phyloP scores from a whole-genome alignment of 2,113 vertebrate genomes.

The Heliornis fulica region DNA sequence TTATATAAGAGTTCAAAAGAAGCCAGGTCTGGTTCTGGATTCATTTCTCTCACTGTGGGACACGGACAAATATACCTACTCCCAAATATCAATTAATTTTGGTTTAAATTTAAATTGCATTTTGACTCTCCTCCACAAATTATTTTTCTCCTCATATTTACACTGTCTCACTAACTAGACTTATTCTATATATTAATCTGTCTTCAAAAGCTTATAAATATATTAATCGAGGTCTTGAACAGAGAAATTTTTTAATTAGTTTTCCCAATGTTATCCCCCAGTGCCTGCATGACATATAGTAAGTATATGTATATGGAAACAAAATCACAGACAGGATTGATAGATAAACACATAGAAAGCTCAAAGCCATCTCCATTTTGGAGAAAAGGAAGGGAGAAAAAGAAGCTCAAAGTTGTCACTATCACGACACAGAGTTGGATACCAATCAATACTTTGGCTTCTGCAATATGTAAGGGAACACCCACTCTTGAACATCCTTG shows the following conservation, averaged over 20 bases:
- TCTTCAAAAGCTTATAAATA: neutral
- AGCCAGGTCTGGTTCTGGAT: neutral
- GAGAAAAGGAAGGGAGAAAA: neutral
- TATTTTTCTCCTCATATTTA: neutral
- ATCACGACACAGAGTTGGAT: neutral
- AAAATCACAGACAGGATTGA: neutral
- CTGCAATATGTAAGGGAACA: neutral
- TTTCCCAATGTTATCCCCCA: neutral
- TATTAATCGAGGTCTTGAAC: neutral
- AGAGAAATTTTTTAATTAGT: neutral
- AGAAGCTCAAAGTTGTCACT: neutral
- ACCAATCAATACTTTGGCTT: neutral
- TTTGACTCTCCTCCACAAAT: neutral
- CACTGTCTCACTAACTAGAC: neutral
- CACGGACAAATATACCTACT: neutral
- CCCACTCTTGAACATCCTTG: neutral
- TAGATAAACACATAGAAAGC: neutral
- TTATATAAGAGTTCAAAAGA: neutral
- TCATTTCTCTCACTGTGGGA: neutral
- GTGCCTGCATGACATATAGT: neutral
- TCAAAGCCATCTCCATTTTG: neutral
- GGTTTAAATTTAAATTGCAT: neutral
- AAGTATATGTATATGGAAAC: neutral
- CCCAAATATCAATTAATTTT: neutral
- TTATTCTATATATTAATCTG: neutral